phyloP scores from a whole-genome alignment of 2,888 invertebrate species.

The Tipula vernalis region DNA sequence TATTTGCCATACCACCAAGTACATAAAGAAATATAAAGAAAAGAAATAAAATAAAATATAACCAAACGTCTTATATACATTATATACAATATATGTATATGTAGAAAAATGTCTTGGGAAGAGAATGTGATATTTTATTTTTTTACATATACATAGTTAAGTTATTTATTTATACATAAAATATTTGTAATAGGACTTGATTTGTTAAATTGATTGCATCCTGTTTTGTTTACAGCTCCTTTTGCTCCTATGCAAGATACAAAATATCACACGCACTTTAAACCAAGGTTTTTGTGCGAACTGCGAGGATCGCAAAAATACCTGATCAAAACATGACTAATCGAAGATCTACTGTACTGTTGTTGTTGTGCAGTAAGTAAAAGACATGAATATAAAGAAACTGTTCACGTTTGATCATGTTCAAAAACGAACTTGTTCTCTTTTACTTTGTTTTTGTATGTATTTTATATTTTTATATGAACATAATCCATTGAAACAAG shows the following conservation, averaged over 20 bases:
- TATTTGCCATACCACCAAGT: neutral
- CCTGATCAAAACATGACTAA: neutral
- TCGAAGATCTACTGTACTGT: neutral
- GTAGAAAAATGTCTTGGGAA: neutral
- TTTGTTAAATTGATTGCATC: neutral
- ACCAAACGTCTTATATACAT: neutral
- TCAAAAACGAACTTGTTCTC: conserved; percentile 4
- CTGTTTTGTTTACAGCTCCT: neutral
- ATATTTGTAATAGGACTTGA: neutral
- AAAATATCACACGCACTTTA: neutral
- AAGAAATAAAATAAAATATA: neutral
- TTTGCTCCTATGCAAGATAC: neutral
- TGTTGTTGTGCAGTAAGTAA: neutral
- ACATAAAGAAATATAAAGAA: neutral
- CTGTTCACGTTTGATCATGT: neutral
- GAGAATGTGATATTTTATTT: neutral
- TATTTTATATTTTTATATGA: neutral
- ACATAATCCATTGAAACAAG: neutral
- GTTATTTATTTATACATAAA: neutral
- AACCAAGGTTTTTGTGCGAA: neutral
- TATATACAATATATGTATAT: neutral
- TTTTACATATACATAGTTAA: neutral
- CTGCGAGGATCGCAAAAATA: neutral
- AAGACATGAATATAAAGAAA: neutral
- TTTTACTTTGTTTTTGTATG: neutral